phyloP scores from a whole-genome alignment of 2,797 vertebrate genomes.

The Sarcoramphus papa region DNA sequence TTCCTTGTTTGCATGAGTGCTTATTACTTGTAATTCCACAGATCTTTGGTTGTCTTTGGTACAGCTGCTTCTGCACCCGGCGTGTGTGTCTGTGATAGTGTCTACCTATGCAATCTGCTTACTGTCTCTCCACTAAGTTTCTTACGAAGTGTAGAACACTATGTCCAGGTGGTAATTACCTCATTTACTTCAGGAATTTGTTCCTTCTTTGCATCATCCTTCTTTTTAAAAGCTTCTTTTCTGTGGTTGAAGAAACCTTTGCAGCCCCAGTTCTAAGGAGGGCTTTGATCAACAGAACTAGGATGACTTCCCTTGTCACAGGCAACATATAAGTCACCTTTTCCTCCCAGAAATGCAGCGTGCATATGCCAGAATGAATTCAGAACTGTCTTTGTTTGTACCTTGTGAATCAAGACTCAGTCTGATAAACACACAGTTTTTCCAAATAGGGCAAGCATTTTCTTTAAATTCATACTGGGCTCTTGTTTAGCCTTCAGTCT shows the following conservation, averaged over 20 bases:
- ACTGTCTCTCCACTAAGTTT: not conserved
- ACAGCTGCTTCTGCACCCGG: not conserved
- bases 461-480: not conserved
- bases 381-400: not conserved
- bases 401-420: not conserved
- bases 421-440: not conserved
- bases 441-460: not conserved
- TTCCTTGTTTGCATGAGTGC: not conserved
- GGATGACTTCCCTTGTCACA: not conserved
- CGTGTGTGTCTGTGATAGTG: fast-evolving
- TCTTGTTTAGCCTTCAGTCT: not conserved
- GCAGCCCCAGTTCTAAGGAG: not conserved
- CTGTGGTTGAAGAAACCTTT: slow-evolving; percentile 1
- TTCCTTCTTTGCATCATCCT: not conserved
- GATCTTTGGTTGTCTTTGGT: not conserved
- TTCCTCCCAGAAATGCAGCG: not conserved
- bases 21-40: not conserved
- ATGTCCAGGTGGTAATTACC: not conserved
- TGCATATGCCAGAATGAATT: not conserved
- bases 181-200: not conserved
- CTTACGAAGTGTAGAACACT: not conserved
- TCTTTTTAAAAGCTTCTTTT: not conserved
- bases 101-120: not conserved
- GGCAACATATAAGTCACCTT: not conserved
- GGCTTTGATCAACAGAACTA: slow-evolving; percentile 29